A percentile compares a stretch with the other conserved stretches of the same genome.
Conservation (phyloP, 2,888 invertebrate species). For the Agrilus mali region DNA sequence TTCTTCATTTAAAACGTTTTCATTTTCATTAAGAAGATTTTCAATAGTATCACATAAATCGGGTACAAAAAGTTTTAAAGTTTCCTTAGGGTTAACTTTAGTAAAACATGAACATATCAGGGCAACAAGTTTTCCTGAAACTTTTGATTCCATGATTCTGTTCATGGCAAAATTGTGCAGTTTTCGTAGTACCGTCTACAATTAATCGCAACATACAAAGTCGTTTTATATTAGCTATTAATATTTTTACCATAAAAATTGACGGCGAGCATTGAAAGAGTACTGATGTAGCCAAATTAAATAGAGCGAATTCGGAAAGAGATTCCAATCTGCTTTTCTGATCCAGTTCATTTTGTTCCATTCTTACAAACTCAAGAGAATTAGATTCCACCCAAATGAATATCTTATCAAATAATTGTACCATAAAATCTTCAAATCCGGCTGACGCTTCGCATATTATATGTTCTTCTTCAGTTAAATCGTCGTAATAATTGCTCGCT, state of each 20-base stretch:
- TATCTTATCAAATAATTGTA: conserved; percentile 70
- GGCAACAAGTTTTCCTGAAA: conserved; percentile 70
- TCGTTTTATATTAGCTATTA: background rate
- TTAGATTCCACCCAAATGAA: conserved; percentile 60
- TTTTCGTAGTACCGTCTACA: conserved; percentile 56
- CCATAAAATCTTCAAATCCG: conserved; percentile 78
- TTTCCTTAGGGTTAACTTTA: conserved; percentile 53
- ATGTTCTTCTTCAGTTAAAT: conserved; percentile 67
- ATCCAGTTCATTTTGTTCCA: conserved; percentile 46
- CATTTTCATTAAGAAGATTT: conserved; percentile 46
- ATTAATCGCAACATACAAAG: conserved; percentile 6
- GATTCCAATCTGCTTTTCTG: conserved; percentile 54
- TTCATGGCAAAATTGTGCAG: conserved; percentile 60
- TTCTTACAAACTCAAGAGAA: conserved; percentile 51
- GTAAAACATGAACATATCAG: conserved; percentile 55
- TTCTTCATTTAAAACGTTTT: conserved; percentile 59
- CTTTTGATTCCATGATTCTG: conserved; percentile 69
- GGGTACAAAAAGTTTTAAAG: conserved; percentile 61
- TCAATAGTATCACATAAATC: conserved; percentile 54
- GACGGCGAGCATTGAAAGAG: conserved; percentile 59
- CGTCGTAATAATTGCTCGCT: conserved; percentile 50
- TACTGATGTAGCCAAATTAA: conserved; percentile 53
- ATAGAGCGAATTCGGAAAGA: conserved; percentile 57
- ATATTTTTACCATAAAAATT: conserved; percentile 36
- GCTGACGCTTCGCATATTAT: conserved; percentile 69